Conservation (phyloP, 2,797 vertebrate species). For the Microctenopoma stevenorrisi region DNA sequence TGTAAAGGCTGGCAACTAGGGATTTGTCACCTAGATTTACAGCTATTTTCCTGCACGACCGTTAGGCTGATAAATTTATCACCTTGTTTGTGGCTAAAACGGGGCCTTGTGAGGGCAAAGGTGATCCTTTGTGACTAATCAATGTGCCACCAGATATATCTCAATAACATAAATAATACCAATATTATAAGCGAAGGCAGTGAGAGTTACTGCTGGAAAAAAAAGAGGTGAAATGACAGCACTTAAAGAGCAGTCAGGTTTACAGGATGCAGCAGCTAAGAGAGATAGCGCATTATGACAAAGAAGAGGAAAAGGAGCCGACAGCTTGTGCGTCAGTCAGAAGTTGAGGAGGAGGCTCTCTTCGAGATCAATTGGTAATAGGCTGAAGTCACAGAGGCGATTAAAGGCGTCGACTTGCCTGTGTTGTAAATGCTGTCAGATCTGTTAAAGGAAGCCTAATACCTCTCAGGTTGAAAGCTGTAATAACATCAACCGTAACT, state of each 20-base stretch:
- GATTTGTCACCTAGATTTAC: conserved; percentile 65
- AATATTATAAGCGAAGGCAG: conserved; percentile 25
- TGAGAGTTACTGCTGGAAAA: conserved; percentile 35
- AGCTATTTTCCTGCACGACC: conserved; percentile 16
- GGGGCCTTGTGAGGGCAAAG: conserved; percentile 49
- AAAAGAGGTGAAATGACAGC: conserved; percentile 31
- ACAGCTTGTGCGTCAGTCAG: conserved; percentile 62
- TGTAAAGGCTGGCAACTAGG: conserved; percentile 55
- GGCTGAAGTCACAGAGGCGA: conserved; percentile 80
- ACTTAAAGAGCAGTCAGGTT: conserved; percentile 49
- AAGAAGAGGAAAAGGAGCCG: conserved; percentile 56
- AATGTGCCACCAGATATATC: conserved; percentile 29
- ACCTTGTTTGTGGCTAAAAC: conserved; percentile 42
- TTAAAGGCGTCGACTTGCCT: conserved; percentile 80
- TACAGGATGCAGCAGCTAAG: conserved; percentile 35
- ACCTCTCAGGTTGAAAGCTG: conserved; percentile 85
- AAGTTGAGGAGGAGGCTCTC: conserved; percentile 63
- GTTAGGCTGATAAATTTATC: conserved; percentile 52
- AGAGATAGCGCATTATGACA: conserved; percentile 65
- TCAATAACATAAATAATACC: conserved; percentile 46
- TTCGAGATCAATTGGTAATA: conserved; percentile 82
- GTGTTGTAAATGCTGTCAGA: conserved; percentile 85
- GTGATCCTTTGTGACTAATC: conserved; percentile 45
- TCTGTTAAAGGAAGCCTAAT: conserved; percentile 85
- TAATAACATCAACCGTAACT: conserved; percentile 85